phyloP scores from a whole-genome alignment of 1,140 invertebrate species.

The Acromyrmex echinatior region DNA sequence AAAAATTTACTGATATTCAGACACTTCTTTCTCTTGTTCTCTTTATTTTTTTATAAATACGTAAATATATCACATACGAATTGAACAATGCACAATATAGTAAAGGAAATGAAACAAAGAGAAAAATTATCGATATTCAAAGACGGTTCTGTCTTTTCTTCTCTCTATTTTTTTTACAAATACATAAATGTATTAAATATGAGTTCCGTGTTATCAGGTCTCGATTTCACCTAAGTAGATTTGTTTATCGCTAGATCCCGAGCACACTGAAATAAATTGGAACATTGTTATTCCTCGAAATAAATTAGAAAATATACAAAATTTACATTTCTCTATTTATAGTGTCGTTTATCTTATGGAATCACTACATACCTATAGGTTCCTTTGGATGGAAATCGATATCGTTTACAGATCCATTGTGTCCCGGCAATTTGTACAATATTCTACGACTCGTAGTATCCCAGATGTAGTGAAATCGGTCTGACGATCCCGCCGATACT shows the following conservation, averaged over 20 bases:
- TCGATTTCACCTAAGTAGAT: conserved; percentile 99
- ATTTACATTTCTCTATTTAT: background rate
- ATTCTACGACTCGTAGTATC: conserved; percentile 96
- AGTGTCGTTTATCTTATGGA: background rate
- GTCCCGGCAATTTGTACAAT: conserved; percentile 98
- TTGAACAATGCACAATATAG: background rate
- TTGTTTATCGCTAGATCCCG: conserved; percentile 98
- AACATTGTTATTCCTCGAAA: conserved; percentile 17
- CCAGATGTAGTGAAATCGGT: conserved; percentile 99
- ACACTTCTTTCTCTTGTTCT: background rate
- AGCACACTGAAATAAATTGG: conserved; percentile 91
- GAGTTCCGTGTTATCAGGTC: conserved; percentile 65
- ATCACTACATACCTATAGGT: conserved; percentile 91
- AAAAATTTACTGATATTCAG: background rate
- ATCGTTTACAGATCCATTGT: conserved; percentile 99
- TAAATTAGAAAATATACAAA: background rate
- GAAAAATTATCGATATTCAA: background rate
- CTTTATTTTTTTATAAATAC: background rate
- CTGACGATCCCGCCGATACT: conserved; percentile 96
- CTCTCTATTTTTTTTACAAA: background rate
- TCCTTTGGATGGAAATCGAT: conserved; percentile 98
- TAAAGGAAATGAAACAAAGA: background rate
- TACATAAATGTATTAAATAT: background rate
- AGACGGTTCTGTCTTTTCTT: background rate
- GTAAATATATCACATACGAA: background rate